phyloP scores from a whole-genome alignment of 2,113 vertebrate genomes.

The Diadophis punctatus region DNA sequence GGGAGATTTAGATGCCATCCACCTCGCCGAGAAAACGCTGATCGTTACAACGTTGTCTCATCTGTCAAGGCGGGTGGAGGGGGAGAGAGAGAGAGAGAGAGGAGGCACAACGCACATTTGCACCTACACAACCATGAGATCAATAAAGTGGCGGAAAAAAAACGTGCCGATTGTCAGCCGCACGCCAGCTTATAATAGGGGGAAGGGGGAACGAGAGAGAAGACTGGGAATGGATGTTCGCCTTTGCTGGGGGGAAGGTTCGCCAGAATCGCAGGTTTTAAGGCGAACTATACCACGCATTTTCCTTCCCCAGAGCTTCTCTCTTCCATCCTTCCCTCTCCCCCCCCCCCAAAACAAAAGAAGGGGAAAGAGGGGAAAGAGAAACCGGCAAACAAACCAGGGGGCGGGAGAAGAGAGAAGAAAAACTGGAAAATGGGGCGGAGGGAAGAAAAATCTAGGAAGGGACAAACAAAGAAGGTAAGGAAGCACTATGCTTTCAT shows the following conservation, averaged over 20 bases:
- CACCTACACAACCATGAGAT: not conserved
- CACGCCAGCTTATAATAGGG: not conserved
- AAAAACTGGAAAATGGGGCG: conserved; percentile 44
- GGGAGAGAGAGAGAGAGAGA: not conserved
- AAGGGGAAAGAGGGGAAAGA: conserved; percentile 14
- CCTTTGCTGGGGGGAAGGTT: not conserved
- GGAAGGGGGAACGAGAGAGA: not conserved
- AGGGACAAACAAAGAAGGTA: conserved; percentile 51
- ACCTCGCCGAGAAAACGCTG: not conserved
- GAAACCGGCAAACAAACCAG: conserved; percentile 41
- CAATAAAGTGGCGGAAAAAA: not conserved
- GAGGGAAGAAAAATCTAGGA: conserved; percentile 48
- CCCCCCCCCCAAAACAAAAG: conserved; percentile 1
- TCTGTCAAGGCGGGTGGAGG: not conserved
- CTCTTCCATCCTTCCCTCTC: not conserved
- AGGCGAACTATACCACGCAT: conserved; percentile 34
- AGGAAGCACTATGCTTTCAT: conserved; percentile 36
- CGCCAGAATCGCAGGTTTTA: conserved; percentile 26
- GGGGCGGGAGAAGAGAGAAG: not conserved
- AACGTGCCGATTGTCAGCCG: not conserved
- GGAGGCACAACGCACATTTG: not conserved
- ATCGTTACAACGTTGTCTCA: not conserved
- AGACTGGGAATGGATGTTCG: not conserved
- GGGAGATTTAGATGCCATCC: not conserved
- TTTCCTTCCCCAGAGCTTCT: not conserved